Conservation (phyloP, 2,888 invertebrate species). For the Psylliodes chrysocephalus region DNA sequence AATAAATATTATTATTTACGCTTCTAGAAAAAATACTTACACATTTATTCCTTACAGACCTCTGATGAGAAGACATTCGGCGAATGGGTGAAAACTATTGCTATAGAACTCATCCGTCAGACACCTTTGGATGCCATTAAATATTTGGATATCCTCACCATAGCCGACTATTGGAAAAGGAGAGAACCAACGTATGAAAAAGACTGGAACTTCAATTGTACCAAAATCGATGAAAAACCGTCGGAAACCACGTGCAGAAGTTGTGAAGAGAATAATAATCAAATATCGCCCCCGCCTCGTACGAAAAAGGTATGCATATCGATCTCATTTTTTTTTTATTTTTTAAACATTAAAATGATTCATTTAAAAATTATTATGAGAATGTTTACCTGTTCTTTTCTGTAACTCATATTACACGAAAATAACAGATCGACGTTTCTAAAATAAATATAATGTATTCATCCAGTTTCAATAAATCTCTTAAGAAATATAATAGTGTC, state of each 20-base stretch:
- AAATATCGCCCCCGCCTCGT: constrained; percentile 3
- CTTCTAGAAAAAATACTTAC: too few species aligned
- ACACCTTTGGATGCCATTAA: constrained; percentile 78
- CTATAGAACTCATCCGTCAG: constrained; percentile 79
- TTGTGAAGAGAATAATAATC: constrained; percentile 30
- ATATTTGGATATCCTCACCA: constrained; percentile 76
- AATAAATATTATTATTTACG: too few species aligned
- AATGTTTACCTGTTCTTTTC: too few species aligned
- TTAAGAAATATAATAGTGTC: too few species aligned
- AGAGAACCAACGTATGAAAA: constrained; percentile 46
- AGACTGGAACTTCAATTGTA: constrained; percentile 55
- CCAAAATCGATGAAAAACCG: background rate
- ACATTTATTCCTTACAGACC: constrained; percentile 69
- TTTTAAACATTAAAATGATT: too few species aligned
- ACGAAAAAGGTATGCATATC: background rate
- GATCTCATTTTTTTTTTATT: too few species aligned
- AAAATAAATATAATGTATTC: too few species aligned
- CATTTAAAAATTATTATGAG: too few species aligned
- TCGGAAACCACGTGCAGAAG: constrained; percentile 26
- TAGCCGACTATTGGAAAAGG: constrained; percentile 63
- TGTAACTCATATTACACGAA: too few species aligned
- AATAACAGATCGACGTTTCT: too few species aligned
- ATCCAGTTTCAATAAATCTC: too few species aligned
- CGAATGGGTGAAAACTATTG: constrained; percentile 79
- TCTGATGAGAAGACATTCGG: constrained; percentile 76